phyloP scores from a whole-genome alignment of 2,797 vertebrate species.

The Malacoctenus gilli region DNA sequence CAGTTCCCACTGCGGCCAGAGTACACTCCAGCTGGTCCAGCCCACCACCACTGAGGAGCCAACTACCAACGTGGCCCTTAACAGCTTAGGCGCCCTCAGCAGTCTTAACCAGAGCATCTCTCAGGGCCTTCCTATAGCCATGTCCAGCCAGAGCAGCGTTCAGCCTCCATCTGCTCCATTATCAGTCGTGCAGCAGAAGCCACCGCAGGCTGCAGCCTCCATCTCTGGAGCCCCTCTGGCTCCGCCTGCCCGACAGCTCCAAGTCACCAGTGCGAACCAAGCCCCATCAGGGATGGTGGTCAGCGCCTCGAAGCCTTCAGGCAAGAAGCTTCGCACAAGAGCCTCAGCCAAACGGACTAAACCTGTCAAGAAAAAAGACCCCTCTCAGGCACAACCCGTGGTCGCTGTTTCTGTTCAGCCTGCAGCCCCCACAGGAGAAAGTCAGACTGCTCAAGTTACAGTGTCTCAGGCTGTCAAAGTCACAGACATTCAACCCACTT shows the following conservation, averaged over 20 bases:
- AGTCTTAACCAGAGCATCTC: conserved; percentile 98
- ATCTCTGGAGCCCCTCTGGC: conserved; percentile 62
- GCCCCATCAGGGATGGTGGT: conserved; percentile 49
- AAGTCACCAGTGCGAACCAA: conserved; percentile 55
- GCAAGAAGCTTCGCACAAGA: conserved; percentile 74
- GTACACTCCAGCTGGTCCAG: conserved; percentile 93
- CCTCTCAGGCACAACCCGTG: conserved; percentile 42
- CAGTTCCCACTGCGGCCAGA: conserved; percentile 80
- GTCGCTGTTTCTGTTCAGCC: conserved; percentile 52
- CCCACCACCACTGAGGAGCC: conserved; percentile 94
- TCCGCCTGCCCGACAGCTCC: conserved; percentile 60
- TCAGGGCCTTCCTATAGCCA: conserved; percentile 78
- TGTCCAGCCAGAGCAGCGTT: conserved; percentile 86
- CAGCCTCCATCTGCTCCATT: conserved; percentile 79
- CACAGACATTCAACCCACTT: conserved; percentile 35
- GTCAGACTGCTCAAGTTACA: conserved; percentile 41
- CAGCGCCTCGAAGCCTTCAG: conserved; percentile 64
- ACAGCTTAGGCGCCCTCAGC: conserved; percentile 94
- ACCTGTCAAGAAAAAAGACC: conserved; percentile 78
- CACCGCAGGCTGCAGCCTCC: conserved; percentile 42
- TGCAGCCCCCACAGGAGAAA: conserved; percentile 31
- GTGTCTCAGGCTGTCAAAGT: conserved; percentile 47
- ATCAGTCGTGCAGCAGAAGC: conserved; percentile 75
- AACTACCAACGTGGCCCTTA: conserved; percentile 93
- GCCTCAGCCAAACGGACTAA: conserved; percentile 81